Base-by-base conservation (phyloP, 1,140 invertebrate species). In the Caenorhabditis brenneri region DNA sequence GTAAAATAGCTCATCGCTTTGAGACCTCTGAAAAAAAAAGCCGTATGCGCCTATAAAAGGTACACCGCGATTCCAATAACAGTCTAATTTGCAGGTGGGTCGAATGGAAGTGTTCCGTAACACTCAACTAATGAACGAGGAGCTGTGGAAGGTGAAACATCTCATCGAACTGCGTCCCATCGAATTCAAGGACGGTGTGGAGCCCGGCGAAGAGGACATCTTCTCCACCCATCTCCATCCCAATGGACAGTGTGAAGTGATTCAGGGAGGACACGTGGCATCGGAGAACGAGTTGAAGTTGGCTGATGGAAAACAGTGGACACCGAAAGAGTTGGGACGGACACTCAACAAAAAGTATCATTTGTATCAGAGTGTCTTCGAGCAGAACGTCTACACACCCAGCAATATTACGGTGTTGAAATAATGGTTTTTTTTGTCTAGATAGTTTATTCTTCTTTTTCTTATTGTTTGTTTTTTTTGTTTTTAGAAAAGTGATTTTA, bases 121-220 rank as follows among this genome's bases (percentile, higher is more conserved):
- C 78, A 91, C 89, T 5, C 60, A 84, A 15, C 86, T 84, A n/a
- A 83, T 82, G n/a, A 90, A 90, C 55, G 79, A 85, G 33, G 81
- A 88, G 53, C 51, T 90, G 19, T 90, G 89, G 90, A 79, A 88
- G 48, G 60, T 90, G n/a, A 90, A 90, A 58, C 88, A 90, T 83
- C 60, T 91, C 24, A 90, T 90, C 49, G 89, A 90, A 80, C 33
- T 90, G 33, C 82, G 82, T 12, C 89, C 89, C 2, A 51, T 90
- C 6, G 81, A 80, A 46, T 90, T 90, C 81, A 88, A 89, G 0
- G 85, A 90, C 80, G 89, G 89, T n/a, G 36, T 55, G 19, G 89
- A 90, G 51, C 89, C 89, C 7, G 89, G 87, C 2, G 84, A 53
- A 12, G 87, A 79, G 3, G 89, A 90, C 80, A 51, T 90, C 15